Percentiles rank a stretch among this genome's conserved stretches.
These are phyloP conservation scores for Nebria ingens DNA, from an alignment of 1,140 invertebrate species.

Conservation along the genomic window DNA sequence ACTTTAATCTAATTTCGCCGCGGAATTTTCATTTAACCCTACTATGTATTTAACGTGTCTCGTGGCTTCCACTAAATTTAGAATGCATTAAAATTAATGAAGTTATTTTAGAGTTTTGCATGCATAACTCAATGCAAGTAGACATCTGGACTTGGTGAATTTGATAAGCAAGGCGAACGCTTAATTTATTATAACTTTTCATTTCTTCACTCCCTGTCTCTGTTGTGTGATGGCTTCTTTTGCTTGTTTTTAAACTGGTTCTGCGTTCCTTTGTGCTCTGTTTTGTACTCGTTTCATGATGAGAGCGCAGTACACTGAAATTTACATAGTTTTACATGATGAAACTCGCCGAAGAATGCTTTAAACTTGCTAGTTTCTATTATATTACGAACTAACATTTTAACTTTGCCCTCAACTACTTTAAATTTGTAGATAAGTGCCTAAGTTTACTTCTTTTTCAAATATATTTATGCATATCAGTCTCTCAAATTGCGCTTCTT, in stretches of 20 bases:
- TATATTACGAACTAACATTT: neutral
- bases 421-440: neutral
- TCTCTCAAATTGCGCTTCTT: no score
- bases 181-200: neutral
- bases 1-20: slow-evolving; percentile 7
- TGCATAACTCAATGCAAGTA: neutral
- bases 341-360: neutral
- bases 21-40: slow-evolving; percentile 9
- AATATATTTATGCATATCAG: no score
- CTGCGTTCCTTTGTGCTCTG: neutral
- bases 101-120: slow-evolving; percentile 4
- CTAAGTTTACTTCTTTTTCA: no score
- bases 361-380: neutral
- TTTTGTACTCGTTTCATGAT: no score
- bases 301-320: neutral
- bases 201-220: neutral
- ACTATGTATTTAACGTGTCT: neutral
- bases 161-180: slow-evolving; percentile 2
- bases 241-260: neutral
- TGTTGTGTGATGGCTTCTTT: neutral
- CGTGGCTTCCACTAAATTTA: slow-evolving; percentile 9
- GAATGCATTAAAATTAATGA: slow-evolving; percentile 9
- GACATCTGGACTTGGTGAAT: slow-evolving; percentile 6
- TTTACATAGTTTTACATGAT: neutral
- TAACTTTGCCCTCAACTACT: neutral